These are phyloP conservation scores for Chamaea fasciata DNA, from an alignment of 2,113 vertebrate genomes.

Conservation along the genomic window DNA sequence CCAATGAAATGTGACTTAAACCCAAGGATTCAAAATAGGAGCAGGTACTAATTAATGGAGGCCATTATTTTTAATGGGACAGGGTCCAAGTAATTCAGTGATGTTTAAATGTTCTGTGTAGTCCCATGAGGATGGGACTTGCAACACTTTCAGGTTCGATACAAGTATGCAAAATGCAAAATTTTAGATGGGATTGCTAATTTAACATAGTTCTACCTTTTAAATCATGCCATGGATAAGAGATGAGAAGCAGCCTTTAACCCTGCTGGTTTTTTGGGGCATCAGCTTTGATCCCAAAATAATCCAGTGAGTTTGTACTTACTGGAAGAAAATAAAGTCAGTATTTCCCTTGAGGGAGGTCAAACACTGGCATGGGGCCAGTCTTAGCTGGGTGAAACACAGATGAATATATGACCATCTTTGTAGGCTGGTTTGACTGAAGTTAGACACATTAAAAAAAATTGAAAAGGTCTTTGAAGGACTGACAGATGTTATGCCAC, in stretches of 20 bases:
- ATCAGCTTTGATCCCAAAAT: not conserved
- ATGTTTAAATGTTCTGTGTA: not conserved
- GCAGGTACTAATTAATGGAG: conserved; percentile 25
- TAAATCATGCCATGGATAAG: not conserved
- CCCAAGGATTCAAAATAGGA: conserved; percentile 10
- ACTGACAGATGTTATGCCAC: not conserved
- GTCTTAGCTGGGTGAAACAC: not conserved
- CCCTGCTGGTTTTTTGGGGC: not conserved
- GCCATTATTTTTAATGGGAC: conserved; percentile 37
- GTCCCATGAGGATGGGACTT: not conserved
- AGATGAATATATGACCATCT: not conserved
- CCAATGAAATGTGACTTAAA: conserved; percentile 11
- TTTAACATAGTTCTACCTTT: not conserved
- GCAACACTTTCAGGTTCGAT: not conserved
- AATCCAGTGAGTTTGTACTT: not conserved
- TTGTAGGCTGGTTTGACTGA: not conserved
- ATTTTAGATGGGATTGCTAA: not conserved
- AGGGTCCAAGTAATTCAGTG: not conserved
- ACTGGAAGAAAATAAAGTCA: not conserved
- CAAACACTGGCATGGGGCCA: not conserved
- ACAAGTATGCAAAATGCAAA: not conserved
- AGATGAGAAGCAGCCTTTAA: not conserved
- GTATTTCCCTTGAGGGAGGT: not conserved
- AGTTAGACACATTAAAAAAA: not conserved
- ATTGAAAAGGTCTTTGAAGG: not conserved